These are phyloP conservation scores for Drosophila sp. DNA, from an alignment of 1,140 invertebrate genomes.

Conservation along the genomic window DNA sequence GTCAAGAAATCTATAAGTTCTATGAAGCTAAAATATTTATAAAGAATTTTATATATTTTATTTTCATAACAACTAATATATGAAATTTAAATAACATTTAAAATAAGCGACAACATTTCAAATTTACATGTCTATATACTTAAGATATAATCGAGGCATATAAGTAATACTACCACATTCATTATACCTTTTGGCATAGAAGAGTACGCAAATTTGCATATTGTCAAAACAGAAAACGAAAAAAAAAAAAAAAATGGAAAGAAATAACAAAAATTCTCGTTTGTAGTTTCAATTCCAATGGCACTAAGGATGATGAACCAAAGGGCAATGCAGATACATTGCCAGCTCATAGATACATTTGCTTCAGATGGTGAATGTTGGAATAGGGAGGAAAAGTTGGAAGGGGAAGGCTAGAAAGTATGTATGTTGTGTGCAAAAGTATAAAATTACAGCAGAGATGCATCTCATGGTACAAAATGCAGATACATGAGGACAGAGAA, in stretches of 20 bases:
- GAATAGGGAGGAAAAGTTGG: not conserved
- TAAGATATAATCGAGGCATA: too few species aligned
- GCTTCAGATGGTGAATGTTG: not conserved
- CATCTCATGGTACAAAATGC: constrained; percentile 30
- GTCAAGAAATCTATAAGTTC: too few species aligned
- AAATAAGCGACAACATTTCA: too few species aligned
- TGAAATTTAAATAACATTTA: too few species aligned
- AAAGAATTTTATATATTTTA: not conserved
- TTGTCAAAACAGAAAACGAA: constrained; percentile 2
- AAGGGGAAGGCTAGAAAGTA: too few species aligned
- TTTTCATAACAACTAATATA: too few species aligned
- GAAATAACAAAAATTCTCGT: not conserved
- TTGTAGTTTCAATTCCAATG: constrained; percentile 38
- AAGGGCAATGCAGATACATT: constrained; percentile 43
- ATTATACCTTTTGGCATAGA: not conserved
- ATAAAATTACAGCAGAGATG: constrained; percentile 70
- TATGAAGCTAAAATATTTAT: too few species aligned
- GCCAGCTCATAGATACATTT: constrained; percentile 54
- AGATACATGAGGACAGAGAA: constrained; percentile 4
- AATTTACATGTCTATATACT: too few species aligned
- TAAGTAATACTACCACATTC: not conserved
- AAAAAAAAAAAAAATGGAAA: not conserved
- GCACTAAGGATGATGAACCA: constrained; percentile 47
- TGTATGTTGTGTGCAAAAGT: constrained; percentile 41
- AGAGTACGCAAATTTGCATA: constrained; percentile 21